These are phyloP conservation scores for Sphaerodactylus townsendi DNA, from an alignment of 2,113 vertebrate genomes.

Conservation along the genomic window DNA sequence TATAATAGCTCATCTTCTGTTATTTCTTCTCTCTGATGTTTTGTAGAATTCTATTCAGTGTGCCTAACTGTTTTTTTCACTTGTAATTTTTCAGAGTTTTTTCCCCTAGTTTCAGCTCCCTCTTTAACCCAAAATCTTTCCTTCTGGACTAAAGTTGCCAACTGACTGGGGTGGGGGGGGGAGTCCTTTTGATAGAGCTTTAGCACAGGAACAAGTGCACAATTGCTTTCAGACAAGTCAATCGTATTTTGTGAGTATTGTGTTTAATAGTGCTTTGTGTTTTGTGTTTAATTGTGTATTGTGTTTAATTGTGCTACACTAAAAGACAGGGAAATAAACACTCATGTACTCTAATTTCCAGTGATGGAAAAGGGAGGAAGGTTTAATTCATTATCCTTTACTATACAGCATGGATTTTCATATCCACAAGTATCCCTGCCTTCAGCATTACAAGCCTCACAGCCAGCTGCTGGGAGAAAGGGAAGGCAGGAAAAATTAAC, in stretches of 20 bases:
- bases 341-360: not conserved
- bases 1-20: constrained; percentile 60
- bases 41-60: constrained; percentile 51
- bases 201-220: not conserved
- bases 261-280: not conserved
- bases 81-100: constrained; percentile 15
- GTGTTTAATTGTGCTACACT: not conserved
- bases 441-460: too few relatives aligned
- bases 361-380: not conserved
- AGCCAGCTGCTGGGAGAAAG: too few relatives aligned
- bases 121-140: constrained; percentile 27
- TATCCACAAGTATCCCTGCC: too few relatives aligned
- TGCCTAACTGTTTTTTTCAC: constrained; percentile 39
- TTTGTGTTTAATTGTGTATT: not conserved
- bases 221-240: not conserved
- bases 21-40: constrained; percentile 55
- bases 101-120: constrained; percentile 12
- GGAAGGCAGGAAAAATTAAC: too few relatives aligned
- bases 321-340: not conserved
- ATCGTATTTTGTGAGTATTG: not conserved
- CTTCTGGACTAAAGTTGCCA: not conserved
- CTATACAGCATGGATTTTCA: too few relatives aligned
- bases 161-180: too few relatives aligned
- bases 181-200: too few relatives aligned
- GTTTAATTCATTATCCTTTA: too few relatives aligned